Evolutionary conservation across 2,888 invertebrate species (phyloP).

Genomic region (Plutella xylostella): DNA sequence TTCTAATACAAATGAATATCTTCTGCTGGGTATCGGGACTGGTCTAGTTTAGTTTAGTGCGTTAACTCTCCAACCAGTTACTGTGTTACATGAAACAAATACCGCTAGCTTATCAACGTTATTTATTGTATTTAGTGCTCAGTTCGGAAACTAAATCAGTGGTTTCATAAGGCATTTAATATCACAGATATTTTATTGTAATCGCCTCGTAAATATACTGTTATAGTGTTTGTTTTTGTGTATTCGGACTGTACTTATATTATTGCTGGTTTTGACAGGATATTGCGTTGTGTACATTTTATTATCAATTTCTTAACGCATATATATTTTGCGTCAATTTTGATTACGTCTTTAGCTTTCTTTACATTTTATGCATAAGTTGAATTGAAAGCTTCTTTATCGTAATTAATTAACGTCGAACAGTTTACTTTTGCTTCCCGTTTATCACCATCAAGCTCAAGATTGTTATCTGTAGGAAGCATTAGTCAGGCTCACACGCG

Average conservation of each 20-base stretch:
- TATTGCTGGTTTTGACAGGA: too few relatives aligned
- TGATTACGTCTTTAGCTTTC: too few relatives aligned
- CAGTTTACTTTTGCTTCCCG: background rate
- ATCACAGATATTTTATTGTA: slow-evolving; percentile 9
- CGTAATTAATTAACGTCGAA: too few relatives aligned
- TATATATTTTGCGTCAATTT: too few relatives aligned
- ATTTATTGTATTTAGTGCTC: slow-evolving; percentile 23
- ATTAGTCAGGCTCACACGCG: slow-evolving; percentile 2
- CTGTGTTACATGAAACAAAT: slow-evolving; percentile 4
- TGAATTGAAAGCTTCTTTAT: too few relatives aligned
- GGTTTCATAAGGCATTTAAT: slow-evolving; percentile 22
- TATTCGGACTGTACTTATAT: background rate
- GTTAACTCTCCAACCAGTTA: background rate
- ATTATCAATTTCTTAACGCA: too few relatives aligned
- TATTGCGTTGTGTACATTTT: too few relatives aligned
- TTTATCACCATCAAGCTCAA: background rate
- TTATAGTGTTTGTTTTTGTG: slow-evolving; percentile 3
- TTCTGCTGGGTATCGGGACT: slow-evolving; percentile 5
- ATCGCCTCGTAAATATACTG: background rate
- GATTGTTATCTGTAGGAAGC: slow-evolving; percentile 1
- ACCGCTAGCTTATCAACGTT: slow-evolving; percentile 17
- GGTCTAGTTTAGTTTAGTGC: slow-evolving; percentile 6
- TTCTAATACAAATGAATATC: slow-evolving; percentile 20
- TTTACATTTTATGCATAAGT: too few relatives aligned
- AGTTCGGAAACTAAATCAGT: slow-evolving; percentile 23